Base-by-base conservation (phyloP, 2,888 invertebrate genomes). In the Scotopteryx bipunctaria region DNA sequence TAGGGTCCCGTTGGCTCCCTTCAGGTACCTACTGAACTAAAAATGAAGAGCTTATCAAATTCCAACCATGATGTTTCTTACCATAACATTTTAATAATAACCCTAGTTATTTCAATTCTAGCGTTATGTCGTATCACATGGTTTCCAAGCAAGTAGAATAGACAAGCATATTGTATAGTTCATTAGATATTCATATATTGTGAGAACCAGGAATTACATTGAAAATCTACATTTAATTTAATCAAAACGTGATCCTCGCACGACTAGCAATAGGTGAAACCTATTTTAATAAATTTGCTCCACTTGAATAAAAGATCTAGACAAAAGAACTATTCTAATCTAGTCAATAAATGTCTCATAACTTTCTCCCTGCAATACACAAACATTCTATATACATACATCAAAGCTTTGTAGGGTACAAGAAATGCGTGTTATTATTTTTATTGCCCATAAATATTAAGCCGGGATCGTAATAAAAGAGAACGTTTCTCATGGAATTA, bases 391-490 rank as follows among this genome's bases (percentile, higher is more conserved):
- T n/a, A n/a, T 23, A 1, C 23, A 23, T 63, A 62, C 55, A 71
- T 68, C 54, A 63, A 62, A 61, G 57, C 36, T 36, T 40, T 50
- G 47, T 63, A 59, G 45, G 8, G 13, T 40, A 41, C 16, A 55
- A 51, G 53, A 59, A 68, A 67, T 66, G 66, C 71, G 63, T 68
- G 66, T 55, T 61, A 64, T 61, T 64, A 65, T 53, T 73, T 55
- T 64, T 67, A 69, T 61, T 62, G 59, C 61, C 56, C 62, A 58
- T 57, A 61, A 38, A 38, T 46, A 66, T 67, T 55, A 59, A 52
- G 52, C 49, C 52, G 2, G 19, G 27, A 53, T 48, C 27, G 49
- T 59, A 54, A 50, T 65, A 61, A 62, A 64, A 62, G 23, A 37
- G 40, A 48, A 47, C 48, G 17, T 43, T 60, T 31, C 42, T 52